These are phyloP conservation scores for Lymantria monacha DNA, from an alignment of 2,888 invertebrate genomes.

Conservation along the genomic window DNA sequence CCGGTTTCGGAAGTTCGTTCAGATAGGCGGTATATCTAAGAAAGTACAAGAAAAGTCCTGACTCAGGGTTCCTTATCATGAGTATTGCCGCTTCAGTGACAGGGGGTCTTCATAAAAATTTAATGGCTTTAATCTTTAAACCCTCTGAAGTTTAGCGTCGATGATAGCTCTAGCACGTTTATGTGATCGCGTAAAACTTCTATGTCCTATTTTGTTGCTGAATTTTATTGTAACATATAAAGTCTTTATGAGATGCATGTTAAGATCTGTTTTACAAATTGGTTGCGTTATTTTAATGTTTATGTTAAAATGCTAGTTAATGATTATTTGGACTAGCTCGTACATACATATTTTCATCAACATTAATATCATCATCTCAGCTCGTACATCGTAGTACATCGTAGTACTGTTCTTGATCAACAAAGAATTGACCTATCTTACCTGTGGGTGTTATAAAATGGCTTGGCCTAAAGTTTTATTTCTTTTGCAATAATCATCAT, in stretches of 20 bases:
- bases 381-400: no score
- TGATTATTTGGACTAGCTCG: background rate
- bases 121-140: slow-evolving; percentile 72
- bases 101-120: slow-evolving; percentile 70
- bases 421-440: background rate
- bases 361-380: background rate
- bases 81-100: slow-evolving; percentile 55
- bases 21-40: slow-evolving; percentile 37
- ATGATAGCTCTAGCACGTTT: slow-evolving; percentile 56
- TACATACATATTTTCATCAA: background rate
- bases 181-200: slow-evolving; percentile 61
- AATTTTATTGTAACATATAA: slow-evolving; percentile 35
- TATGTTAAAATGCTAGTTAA: background rate
- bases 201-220: slow-evolving; percentile 45
- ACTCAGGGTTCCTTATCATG: slow-evolving; percentile 53
- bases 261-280: slow-evolving; percentile 10
- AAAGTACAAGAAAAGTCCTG: slow-evolving; percentile 45
- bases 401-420: no score
- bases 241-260: slow-evolving; percentile 17
- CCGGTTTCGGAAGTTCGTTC: slow-evolving; percentile 35
- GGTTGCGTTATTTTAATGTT: background rate
- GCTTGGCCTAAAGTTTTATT: no score
- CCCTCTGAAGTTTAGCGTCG: slow-evolving; percentile 60
- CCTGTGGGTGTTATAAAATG: background rate
- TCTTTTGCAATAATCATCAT: no score